Evolutionary conservation across 2,888 invertebrate genomes (phyloP).

Genomic region (Pyrochroa serraticornis): DNA sequence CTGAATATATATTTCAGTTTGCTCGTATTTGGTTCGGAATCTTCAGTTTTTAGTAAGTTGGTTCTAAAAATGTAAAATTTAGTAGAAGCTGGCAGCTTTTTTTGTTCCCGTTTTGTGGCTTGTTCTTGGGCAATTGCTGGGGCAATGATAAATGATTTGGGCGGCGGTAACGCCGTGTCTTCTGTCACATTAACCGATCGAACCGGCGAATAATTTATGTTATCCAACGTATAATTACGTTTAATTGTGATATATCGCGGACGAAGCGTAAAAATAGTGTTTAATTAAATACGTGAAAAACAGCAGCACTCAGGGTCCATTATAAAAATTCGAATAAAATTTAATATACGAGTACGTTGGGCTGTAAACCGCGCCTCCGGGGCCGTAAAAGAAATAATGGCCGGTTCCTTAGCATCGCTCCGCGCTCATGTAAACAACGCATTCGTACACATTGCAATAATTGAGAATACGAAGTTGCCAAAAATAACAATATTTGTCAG

Average conservation of each 20-base stretch:
- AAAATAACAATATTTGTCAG: constrained; percentile 37
- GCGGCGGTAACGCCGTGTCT: constrained; percentile 17
- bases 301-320: constrained; percentile 16
- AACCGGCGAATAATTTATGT: neutral
- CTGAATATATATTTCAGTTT: too few relatives aligned
- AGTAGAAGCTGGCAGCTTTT: too few relatives aligned
- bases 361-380: constrained; percentile 6
- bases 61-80: too few relatives aligned
- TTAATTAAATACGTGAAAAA: constrained; percentile 18
- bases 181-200: constrained; percentile 23
- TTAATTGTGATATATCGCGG: constrained; percentile 24
- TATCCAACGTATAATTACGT: constrained; percentile 7
- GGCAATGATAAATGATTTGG: constrained; percentile 12
- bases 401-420: neutral
- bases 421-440: constrained; percentile 7
- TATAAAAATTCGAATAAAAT: constrained; percentile 6
- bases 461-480: constrained; percentile 20
- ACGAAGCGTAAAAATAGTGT: constrained; percentile 10
- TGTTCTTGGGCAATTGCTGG: neutral
- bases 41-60: too few relatives aligned
- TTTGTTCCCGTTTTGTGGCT: too few relatives aligned
- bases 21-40: too few relatives aligned
- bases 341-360: constrained; percentile 9
- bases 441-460: constrained; percentile 7
- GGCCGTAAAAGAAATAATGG: constrained; percentile 9